Base-by-base conservation (phyloP, 2,888 invertebrate species). In the Tenthredo scrophulariae region DNA sequence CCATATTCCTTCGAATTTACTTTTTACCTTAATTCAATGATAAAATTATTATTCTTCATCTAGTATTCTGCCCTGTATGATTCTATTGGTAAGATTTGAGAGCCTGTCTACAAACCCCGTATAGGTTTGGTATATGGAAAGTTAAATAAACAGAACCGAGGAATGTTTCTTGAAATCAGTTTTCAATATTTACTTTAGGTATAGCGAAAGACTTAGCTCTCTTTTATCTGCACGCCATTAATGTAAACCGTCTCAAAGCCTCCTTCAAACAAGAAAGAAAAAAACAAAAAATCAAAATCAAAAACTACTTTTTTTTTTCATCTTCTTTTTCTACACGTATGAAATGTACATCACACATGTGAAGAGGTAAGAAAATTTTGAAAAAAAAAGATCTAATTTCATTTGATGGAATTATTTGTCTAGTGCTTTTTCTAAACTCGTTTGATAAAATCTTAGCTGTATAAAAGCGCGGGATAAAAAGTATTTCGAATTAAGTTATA, bases 111-210 rank as follows among this genome's bases (percentile, higher is more conserved):
- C 6, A 37, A 26, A 46, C 26, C 22, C 46, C 2, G 46, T 46
- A 15, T 46, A 15, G 37, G n/a, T 46, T 75, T 7, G n/a, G 22
- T 5, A 40, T 33, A 22, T 37, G 54, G 37, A 79, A 79, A 50
- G n/a, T 79, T 18, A 79, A 79, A 79, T 79, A 79, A 79, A 79
- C 79, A 79, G 18, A 50, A 33, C 33, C 33, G 33, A 79, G 79
- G 54, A 79, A 79, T 58, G 79, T 79, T 54, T 54, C 79, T 79
- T n/a, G 50, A 58, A 33, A 58, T 79, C 79, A 58, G 9, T 79
- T 79, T 58, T 79, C 79, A 79, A 79, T 79, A 79, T 79, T 79
- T 79, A 79, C n/a, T 54, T 58, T 79, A 58, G 18, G 33, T 75
- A 75, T 75, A 75, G 43, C 46, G 43, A 75, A 46, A 75, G 43